Base-by-base conservation (phyloP, 2,888 invertebrate genomes). In the Polietes domitor region DNA sequence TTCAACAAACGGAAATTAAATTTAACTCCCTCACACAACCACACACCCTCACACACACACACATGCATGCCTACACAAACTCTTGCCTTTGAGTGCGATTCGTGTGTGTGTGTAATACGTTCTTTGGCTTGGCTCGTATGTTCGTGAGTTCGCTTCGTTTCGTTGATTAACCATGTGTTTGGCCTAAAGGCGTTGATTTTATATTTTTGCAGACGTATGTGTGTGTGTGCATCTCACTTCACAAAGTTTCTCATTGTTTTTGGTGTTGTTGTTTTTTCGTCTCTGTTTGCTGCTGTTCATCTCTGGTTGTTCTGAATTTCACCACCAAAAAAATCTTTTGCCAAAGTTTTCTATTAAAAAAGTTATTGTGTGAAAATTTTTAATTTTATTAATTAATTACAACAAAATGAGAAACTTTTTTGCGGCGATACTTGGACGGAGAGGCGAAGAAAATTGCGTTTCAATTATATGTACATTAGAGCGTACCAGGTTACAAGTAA, bases 1-100 rank as follows among this genome's bases (percentile, higher is more conserved):
- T 81, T 81, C 61, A 84, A 79, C 78, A 81, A 84, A 84, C 84
- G 84, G 84, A 84, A 84, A 84, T 84, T 84, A 84, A 81, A 81
- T 84, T 84, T 84, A 81, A 81, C 73, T 81, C 76, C 84, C 84
- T 79, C 78, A 61, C 68, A 84, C 76, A 55, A 9, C 19, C 19
- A 65, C 37, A 75, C 63, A 37, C 55, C 17, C 37, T 15, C 58
- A 61, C 68, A 26, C 19, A 73, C 47, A 6, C 32, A 17, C 12
- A 43, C n/a, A 19, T 32, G 5, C 37, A 26, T 47, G 24, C 24
- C 17, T 17, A 32, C 37, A 37, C 19, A 19, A 17, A 32, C 32
- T 2, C 41, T 32, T 7, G 37, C 1, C 9, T 9, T 2, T 37
- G 37, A 7, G 9, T 37, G 37, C 12, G n/a, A n/a, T n/a, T n/a